Evolutionary conservation across 2,113 vertebrate species (phyloP), one percentile per base, ranked within the genome.

Genomic region (Rhea pennata): DNA sequence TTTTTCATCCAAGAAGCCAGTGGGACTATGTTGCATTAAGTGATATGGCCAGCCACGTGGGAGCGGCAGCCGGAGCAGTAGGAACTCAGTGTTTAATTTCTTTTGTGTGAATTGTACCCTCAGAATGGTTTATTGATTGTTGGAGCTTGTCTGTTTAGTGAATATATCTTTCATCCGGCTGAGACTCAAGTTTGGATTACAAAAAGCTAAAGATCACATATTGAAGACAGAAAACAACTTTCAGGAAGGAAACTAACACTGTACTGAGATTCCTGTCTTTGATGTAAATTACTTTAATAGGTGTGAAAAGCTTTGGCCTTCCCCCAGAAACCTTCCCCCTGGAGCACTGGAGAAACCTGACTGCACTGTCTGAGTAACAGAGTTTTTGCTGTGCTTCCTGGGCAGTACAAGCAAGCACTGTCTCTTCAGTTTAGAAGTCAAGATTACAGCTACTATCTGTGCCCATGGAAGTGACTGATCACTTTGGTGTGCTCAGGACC

Each of bases 31-130:
- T 50, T 82, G 26, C 3, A 24, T n/a, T 4, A 70, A 10, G 12
- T 42, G 21, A 27, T 29, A 76, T 6, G 20, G 7, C 33, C 0
- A 3, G 12, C 71, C 6, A 5, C 15, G 3, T 10, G 31, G 8
- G 20, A 15, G 21, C n/a, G 31, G 33, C 14, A 80, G 64, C 3
- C 76, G 62, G 42, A 81, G 17, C 44, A 50, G 59, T 44, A 65
- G 15, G 24, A 53, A 14, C 46, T 71, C 51, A 39, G 14, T 1
- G 5, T 20, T 48, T 58, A 40, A 33, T 84, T n/a, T 76, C 74
- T 83, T 85, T 21, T 67, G 6, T 31, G 51, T 48, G 36, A 83
- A 53, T 6, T 67, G 2, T 73, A 33, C 62, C 6, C 40, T 91
- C 66, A 42, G 19, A 87, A 53, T 53, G 21, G 33, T 51, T 86